Base-by-base conservation (phyloP, 2,113 vertebrate genomes). In the Calidris pygmaea region DNA sequence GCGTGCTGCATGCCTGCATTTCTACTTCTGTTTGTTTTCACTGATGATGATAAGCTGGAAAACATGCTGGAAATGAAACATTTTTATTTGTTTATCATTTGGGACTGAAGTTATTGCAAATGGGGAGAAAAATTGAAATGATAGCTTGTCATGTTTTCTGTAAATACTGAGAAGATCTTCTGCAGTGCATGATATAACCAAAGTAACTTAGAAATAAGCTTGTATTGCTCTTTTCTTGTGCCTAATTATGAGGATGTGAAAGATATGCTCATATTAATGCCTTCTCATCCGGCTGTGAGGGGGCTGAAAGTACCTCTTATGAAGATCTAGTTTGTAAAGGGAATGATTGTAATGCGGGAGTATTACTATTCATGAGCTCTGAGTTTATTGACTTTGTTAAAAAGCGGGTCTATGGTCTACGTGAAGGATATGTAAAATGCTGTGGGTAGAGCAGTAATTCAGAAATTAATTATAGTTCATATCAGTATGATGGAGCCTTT, bases 231-330 rank as follows among this genome's bases (percentile, higher is more conserved):
- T 93, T 88, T 94, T 86, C 60, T 84, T 78, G 56, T 82, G 79
- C 32, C 89, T 95, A 93, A 97, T 97, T 97, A 95, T 23, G 53
- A 94, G 89, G 71, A 86, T 81, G 45, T 90, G 84, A 95, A 93
- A 92, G 96, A 95, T 77, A 93, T 58, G 55, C 66, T 91, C 17
- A 39, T 91, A 74, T 71, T 96, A 96, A 95, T 96, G 71, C 58
- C 75, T 95, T 91, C 87, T 96, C 78, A 90, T 96, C 81, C 0
- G 24, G 27, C 55, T 79, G 39, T 95, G 73, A 94, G 87, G 90
- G 92, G 66, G 71, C 81, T 95, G 93, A 82, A 94, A 96, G 79
- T 89, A 87, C 72, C 81, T 93, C 87, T 95, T 84, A 52, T 12
- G 67, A 92, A 79, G 62, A 93, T 82, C 43, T 92, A 72, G 83